A percentile compares a stretch with the other conserved stretches of the same genome.
phyloP scores from a whole-genome alignment of 2,797 vertebrate species.

The Pelochelys cantorii region DNA sequence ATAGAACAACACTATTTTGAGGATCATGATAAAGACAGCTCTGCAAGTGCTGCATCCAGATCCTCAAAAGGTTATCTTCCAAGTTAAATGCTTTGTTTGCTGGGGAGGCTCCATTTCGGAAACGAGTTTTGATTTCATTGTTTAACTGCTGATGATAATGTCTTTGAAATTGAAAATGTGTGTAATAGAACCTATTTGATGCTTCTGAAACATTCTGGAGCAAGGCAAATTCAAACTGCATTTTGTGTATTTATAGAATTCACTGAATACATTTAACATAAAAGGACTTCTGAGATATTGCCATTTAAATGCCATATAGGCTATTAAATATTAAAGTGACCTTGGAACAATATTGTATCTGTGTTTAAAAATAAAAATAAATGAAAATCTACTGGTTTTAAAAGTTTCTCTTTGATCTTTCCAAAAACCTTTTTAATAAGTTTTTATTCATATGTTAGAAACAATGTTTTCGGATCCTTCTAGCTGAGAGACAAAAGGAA shows the following conservation, averaged over 20 bases:
- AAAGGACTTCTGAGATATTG: constrained; percentile 38
- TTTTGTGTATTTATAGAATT: constrained; percentile 53
- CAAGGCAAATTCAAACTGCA: constrained; percentile 1
- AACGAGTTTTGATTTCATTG: constrained; percentile 50
- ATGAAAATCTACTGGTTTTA: constrained; percentile 54
- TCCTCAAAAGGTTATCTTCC: constrained; percentile 71
- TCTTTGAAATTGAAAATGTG: constrained; percentile 56
- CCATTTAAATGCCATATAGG: constrained; percentile 66
- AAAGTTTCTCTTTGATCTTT: constrained; percentile 80
- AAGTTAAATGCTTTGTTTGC: constrained; percentile 18
- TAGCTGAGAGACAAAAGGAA: constrained; percentile 69
- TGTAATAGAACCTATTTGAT: constrained; percentile 51
- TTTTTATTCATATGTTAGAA: constrained; percentile 61
- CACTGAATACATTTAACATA: constrained; percentile 46
- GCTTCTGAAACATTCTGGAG: constrained; percentile 64
- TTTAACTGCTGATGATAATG: constrained; percentile 19
- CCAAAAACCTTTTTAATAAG: constrained; percentile 77
- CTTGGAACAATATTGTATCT: constrained; percentile 71
- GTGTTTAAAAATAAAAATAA: constrained; percentile 75
- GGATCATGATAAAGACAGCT: constrained; percentile 81
- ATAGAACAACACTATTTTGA: constrained; percentile 96
- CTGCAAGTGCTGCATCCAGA: constrained; percentile 49
- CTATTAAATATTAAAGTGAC: constrained; percentile 82
- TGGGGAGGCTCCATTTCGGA: constrained; percentile 29
- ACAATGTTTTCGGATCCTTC: constrained; percentile 58